Conservation (phyloP, 2,888 invertebrate species). For the Clepsis dumicolana region DNA sequence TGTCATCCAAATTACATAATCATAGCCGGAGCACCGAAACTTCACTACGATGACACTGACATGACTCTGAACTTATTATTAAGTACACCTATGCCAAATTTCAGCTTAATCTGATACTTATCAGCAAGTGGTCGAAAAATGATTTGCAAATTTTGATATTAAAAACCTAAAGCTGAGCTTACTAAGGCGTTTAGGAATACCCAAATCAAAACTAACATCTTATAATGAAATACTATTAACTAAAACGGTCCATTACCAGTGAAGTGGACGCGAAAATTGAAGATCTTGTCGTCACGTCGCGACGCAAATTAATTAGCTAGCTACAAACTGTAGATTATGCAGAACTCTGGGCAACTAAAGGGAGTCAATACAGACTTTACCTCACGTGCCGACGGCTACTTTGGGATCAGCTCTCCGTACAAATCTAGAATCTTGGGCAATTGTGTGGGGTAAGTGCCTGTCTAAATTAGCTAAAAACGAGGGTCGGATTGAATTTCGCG, state of each 20-base stretch:
- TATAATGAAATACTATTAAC: not conserved
- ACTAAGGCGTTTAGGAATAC: too few relatives aligned
- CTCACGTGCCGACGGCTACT: not conserved
- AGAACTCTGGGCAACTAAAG: not conserved
- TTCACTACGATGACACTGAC: too few relatives aligned
- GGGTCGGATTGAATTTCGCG: constrained; percentile 14
- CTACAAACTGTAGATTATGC: constrained; percentile 2
- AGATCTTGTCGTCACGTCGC: constrained; percentile 12
- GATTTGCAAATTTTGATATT: too few relatives aligned
- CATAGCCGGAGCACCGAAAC: too few relatives aligned
- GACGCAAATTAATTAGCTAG: constrained; percentile 21
- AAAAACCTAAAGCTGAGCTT: too few relatives aligned
- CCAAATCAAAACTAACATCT: too few relatives aligned
- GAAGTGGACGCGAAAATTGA: constrained; percentile 5
- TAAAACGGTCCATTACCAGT: not conserved
- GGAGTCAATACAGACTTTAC: not conserved
- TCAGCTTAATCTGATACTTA: too few relatives aligned
- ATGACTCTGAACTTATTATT: too few relatives aligned
- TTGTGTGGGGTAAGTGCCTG: not conserved
- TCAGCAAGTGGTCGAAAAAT: too few relatives aligned
- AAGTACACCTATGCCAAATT: too few relatives aligned
- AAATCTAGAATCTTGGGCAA: not conserved
- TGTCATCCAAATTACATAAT: too few relatives aligned
- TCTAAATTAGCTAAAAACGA: constrained; percentile 1
- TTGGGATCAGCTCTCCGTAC: not conserved